These are phyloP conservation scores for Ctenoplectra terminalis DNA, from an alignment of 1,140 invertebrate species.

Conservation along the genomic window DNA sequence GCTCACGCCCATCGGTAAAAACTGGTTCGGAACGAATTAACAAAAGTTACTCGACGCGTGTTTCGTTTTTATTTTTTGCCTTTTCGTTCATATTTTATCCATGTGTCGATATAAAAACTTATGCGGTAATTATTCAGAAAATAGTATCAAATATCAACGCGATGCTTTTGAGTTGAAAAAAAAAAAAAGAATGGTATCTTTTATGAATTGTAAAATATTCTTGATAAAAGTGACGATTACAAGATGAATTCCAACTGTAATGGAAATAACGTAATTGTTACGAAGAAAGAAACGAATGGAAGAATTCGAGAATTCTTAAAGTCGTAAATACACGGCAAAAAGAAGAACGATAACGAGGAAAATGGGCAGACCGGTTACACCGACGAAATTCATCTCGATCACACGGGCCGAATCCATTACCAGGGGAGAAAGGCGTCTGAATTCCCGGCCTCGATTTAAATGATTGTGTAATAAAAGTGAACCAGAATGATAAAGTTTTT, in stretches of 20 bases:
- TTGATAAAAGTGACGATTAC: no score
- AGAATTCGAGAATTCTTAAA: not conserved
- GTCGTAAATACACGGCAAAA: not conserved
- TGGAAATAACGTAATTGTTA: no score
- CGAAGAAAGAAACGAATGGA: no score
- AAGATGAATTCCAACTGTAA: no score
- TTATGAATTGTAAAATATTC: no score
- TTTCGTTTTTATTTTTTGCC: not conserved
- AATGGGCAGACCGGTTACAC: not conserved
- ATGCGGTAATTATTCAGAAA: not conserved
- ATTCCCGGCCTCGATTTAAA: slow-evolving; percentile 61
- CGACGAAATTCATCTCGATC: slow-evolving; percentile 16
- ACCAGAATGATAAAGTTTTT: slow-evolving; percentile 49
- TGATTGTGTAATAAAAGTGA: slow-evolving; percentile 49
- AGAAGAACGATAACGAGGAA: not conserved
- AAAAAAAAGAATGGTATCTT: no score
- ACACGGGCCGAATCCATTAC: slow-evolving; percentile 38
- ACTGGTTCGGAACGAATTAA: not conserved
- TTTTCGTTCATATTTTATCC: not conserved
- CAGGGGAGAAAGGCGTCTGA: slow-evolving; percentile 58
- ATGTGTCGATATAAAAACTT: not conserved
- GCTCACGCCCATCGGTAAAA: not conserved
- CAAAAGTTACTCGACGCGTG: not conserved
- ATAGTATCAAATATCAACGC: no score
- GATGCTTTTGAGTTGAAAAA: no score